These are phyloP conservation scores for Nephotettix cincticeps DNA, from an alignment of 1,140 invertebrate species.

Conservation along the genomic window DNA sequence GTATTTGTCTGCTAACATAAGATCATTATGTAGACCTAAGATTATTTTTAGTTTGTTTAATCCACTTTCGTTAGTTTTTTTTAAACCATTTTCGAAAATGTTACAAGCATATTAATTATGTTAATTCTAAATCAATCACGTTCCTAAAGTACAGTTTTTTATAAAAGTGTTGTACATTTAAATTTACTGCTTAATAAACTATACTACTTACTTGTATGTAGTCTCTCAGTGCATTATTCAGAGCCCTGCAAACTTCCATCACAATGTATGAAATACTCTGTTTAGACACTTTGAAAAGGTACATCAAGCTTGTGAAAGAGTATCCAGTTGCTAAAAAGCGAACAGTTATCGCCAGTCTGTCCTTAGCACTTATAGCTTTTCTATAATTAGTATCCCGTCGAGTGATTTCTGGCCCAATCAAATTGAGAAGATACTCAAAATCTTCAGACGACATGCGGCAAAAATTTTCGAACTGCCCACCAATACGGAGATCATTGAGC, in stretches of 20 bases:
- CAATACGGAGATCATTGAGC: too few species aligned
- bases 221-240: slow-evolving; percentile 25
- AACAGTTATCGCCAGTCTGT: slow-evolving; percentile 40
- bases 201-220: slow-evolving; percentile 33
- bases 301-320: slow-evolving; percentile 39
- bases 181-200: slow-evolving; percentile 25
- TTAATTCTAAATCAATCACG: not conserved
- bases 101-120: slow-evolving; percentile 3
- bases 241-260: slow-evolving; percentile 36
- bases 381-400: slow-evolving; percentile 41
- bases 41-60: not conserved
- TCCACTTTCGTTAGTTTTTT: not conserved
- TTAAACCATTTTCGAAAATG: not conserved
- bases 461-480: slow-evolving; percentile 20
- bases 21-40: not conserved
- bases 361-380: slow-evolving; percentile 39
- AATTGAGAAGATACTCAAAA: slow-evolving; percentile 36
- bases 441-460: slow-evolving; percentile 21
- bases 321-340: slow-evolving; percentile 43
- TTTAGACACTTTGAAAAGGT: slow-evolving; percentile 38
- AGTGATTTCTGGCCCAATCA: slow-evolving; percentile 38
- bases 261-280: slow-evolving; percentile 35
- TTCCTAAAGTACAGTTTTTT: not conserved
- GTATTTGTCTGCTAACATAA: too few species aligned
- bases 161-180: not conserved